Base-by-base conservation (phyloP, 1,140 invertebrate genomes). In the Dufourea novaeangliae region DNA sequence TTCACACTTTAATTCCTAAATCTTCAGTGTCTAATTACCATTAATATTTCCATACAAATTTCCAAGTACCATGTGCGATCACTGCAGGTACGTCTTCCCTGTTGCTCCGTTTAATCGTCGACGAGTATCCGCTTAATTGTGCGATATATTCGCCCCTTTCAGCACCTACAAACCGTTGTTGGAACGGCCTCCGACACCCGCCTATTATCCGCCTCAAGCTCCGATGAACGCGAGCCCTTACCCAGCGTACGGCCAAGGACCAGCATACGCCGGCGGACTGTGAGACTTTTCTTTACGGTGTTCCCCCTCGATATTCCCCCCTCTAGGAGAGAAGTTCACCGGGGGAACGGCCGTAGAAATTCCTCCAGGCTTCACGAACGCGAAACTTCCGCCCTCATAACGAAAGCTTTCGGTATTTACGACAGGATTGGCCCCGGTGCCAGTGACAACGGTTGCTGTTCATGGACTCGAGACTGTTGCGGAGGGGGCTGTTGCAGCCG, bases 41-140 rank as follows among this genome's bases (percentile, higher is more conserved):
- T n/a, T n/a, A n/a, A n/a, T n/a, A n/a, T n/a, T n/a, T n/a, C n/a
- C 41, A 17, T 46, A 29, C 1, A 70, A 70, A 77, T 77, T 70
- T 20, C 29, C 34, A 5, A 54, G 76, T 64, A 82, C 25, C 34
- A 82, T 82, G 80, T 82, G 77, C 25, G 70, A 82, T 8, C 70
- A 82, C 14, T 82, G 70, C 57, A 82, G 71, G 64, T 79, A 74
- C n/a, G 0, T 22, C 2, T 54, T 54, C 7, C 4, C n/a, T n/a
- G n/a, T n/a, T n/a, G n/a, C n/a, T 17, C 41, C 46, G 29, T 34
- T 4, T 14, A 57, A 44, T 41, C 10, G 34, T 8, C 34, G 8
- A 37, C 8, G 34, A 37, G 8, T 5, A 37, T 27, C 22, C 1
- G 6, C 52, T 8, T 27, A n/a, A 27, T 7, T 0, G 8, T 54